These are phyloP conservation scores for Allygus modestus DNA, from an alignment of 2,888 invertebrate species.

Conservation along the genomic window DNA sequence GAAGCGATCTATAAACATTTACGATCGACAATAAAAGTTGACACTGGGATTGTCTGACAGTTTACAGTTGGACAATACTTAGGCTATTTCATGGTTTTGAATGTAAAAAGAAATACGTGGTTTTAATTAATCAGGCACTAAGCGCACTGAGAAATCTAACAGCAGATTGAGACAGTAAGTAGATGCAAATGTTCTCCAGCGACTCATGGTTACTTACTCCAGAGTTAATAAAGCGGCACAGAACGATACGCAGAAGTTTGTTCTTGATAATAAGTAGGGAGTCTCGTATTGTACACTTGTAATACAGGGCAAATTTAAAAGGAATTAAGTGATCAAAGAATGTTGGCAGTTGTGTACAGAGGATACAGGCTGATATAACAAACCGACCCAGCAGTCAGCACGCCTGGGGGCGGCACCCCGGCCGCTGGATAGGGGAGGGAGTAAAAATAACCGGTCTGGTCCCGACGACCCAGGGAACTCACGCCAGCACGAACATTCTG, in stretches of 20 bases:
- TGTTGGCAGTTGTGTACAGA: background rate
- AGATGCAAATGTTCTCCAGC: too few species aligned
- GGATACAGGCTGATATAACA: background rate
- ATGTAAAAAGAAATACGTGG: too few species aligned
- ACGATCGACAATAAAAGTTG: background rate
- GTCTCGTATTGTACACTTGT: too few species aligned
- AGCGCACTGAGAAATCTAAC: too few species aligned
- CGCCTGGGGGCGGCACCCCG: conserved; percentile 1
- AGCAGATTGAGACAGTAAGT: too few species aligned
- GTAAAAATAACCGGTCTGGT: conserved; percentile 20
- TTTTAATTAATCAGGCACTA: too few species aligned
- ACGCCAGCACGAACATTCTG: too few species aligned
- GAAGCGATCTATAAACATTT: background rate
- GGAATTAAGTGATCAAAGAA: background rate
- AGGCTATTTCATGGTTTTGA: background rate
- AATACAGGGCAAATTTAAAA: background rate
- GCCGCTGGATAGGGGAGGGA: background rate
- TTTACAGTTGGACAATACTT: background rate
- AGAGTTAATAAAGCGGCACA: too few species aligned
- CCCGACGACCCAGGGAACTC: background rate
- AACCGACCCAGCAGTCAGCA: background rate
- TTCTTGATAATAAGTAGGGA: too few species aligned
- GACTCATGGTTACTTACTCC: too few species aligned
- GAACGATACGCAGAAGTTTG: too few species aligned
- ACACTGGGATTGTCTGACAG: background rate